These are phyloP conservation scores for Drosophila nikananu DNA, from an alignment of 1,140 invertebrate genomes.

Conservation along the genomic window DNA sequence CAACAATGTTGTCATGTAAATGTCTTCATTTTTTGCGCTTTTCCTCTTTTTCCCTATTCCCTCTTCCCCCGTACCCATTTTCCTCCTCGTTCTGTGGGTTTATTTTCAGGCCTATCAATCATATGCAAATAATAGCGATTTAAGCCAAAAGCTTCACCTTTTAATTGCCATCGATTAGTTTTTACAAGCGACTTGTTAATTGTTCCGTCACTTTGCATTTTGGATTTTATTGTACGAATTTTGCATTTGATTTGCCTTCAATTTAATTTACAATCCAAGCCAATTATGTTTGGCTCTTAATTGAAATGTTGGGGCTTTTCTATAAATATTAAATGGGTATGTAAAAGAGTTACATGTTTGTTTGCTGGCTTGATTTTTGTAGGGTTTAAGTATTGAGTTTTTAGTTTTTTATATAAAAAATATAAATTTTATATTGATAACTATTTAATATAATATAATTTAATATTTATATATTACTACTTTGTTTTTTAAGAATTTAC, in stretches of 20 bases:
- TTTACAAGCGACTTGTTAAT: conserved; percentile 57
- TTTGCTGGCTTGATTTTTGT: neutral
- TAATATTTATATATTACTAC: too few relatives aligned
- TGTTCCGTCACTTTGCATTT: conserved; percentile 20
- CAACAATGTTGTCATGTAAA: conserved; percentile 71
- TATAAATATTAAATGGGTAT: conserved; percentile 15
- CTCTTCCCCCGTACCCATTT: neutral
- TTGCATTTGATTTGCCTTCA: conserved; percentile 14
- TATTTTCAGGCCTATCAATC: conserved; percentile 34
- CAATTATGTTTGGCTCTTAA: conserved; percentile 30
- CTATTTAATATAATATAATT: too few relatives aligned
- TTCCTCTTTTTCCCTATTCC: conserved; percentile 5
- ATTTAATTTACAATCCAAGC: conserved; percentile 27
- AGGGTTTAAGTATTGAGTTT: neutral
- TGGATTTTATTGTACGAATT: neutral
- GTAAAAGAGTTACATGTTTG: neutral
- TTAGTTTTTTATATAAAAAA: too few relatives aligned
- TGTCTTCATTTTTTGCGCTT: conserved; percentile 61
- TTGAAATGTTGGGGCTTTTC: conserved; percentile 7
- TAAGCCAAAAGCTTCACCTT: conserved; percentile 8
- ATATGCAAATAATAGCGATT: conserved; percentile 53
- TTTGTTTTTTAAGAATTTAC: too few relatives aligned
- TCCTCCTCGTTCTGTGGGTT: neutral
- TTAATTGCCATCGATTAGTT: conserved; percentile 56
- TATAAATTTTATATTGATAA: too few relatives aligned